Conservation (phyloP, 2,888 invertebrate species). For the Chrysina gloriosa region DNA sequence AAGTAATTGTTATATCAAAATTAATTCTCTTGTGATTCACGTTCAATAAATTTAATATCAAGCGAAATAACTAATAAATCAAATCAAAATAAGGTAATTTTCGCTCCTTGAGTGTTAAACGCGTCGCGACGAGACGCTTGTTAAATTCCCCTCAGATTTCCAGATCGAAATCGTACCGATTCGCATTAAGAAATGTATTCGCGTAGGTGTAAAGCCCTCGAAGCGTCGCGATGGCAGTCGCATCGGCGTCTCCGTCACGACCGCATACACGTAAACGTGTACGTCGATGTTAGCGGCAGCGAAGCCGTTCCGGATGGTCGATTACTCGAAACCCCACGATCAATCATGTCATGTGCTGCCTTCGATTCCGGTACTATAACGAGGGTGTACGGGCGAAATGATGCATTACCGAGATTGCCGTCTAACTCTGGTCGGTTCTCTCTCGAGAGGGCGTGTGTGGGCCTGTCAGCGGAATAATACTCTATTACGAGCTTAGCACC, state of each 20-base stretch:
- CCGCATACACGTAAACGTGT: neutral
- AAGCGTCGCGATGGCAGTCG: neutral
- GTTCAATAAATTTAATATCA: too few relatives aligned
- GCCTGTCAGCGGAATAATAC: conserved; percentile 41
- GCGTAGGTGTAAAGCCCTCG: neutral
- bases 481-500: conserved; percentile 39
- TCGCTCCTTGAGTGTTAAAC: too few relatives aligned
- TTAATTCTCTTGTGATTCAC: too few relatives aligned
- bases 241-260: neutral
- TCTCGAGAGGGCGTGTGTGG: conserved; percentile 42
- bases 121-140: too few relatives aligned
- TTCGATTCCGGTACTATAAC: conserved; percentile 42
- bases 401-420: conserved; percentile 46
- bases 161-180: too few relatives aligned
- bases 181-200: neutral
- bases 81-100: too few relatives aligned
- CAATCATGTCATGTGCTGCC: conserved; percentile 45
- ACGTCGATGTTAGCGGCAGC: conserved; percentile 15
- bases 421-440: conserved; percentile 40
- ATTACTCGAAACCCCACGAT: conserved; percentile 44
- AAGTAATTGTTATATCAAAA: too few relatives aligned
- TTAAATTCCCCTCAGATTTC: too few relatives aligned
- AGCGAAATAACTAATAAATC: too few relatives aligned
- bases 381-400: conserved; percentile 46
- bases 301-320: conserved; percentile 41